Conservation (phyloP, 2,113 vertebrate genomes). For the Cygnus atratus region DNA sequence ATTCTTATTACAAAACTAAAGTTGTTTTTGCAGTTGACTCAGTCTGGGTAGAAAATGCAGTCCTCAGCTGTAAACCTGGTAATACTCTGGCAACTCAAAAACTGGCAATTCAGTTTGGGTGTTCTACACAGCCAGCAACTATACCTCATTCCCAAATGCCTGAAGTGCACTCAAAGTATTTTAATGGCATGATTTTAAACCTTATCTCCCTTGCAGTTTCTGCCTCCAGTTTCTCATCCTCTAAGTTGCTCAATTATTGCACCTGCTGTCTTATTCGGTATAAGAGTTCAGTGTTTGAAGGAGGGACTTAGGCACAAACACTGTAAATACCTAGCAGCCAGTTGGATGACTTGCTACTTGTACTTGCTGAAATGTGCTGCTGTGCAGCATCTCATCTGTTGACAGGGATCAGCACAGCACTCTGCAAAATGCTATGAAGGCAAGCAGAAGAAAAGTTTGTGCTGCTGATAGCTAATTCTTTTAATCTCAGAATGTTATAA, state of each 20-base stretch:
- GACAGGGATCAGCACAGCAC: background rate
- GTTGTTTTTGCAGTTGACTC: background rate
- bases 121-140: background rate
- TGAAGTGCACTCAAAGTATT: background rate
- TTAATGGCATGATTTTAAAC: background rate
- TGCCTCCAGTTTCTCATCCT: background rate
- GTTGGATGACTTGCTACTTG: background rate
- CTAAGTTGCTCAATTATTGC: background rate
- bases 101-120: background rate
- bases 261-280: background rate
- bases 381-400: background rate
- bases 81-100: background rate
- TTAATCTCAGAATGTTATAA: background rate
- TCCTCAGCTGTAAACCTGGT: background rate
- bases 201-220: background rate
- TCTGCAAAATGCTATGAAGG: background rate
- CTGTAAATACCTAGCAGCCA: background rate
- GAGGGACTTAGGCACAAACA: background rate
- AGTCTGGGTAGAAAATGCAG: background rate
- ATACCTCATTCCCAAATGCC: background rate
- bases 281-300: background rate
- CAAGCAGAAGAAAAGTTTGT: background rate
- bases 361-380: background rate
- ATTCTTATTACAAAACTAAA: background rate
- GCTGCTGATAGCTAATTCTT: slow-evolving; percentile 6